Base-by-base conservation (phyloP, 2,113 vertebrate genomes). In the Nothobranchius kuhntae region DNA sequence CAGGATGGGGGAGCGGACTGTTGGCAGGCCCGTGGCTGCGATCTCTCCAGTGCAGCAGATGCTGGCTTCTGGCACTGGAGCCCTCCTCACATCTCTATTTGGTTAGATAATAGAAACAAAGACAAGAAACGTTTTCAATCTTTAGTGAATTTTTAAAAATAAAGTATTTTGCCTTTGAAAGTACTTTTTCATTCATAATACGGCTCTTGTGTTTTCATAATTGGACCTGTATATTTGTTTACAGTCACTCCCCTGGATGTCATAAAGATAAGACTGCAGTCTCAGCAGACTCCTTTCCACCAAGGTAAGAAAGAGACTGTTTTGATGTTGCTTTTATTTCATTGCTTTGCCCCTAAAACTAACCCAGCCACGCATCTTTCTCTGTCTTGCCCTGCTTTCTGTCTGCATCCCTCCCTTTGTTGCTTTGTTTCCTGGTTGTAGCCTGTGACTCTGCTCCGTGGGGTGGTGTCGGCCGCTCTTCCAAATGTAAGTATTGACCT, bases 11-110 rank as follows among this genome's bases (percentile, higher is more conserved):
- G 94, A 95, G 66, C 88, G 87, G 85, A 15, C 46, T 0, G 38
- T 61, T 3, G 65, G 71, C 3, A 46, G 68, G 50, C 58, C 89
- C 0, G 40, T 77, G 0, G 82, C 84, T 77, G 92, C 89, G 67
- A 97, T 99, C 64, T 95, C 96, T 13, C 96, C 94, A 0, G 72
- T 96, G 86, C 97, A 99, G 81, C 96, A 98, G 86, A 97, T 99
- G 93, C 78, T 98, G 94, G 96, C 97, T 14, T 98, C 97, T 0
- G 95, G 97, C 45, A 92, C 95, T 0, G 97, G 97, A 2, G 96
- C 96, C 42, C 92, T 96, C 65, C 92, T 99, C 87, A 96, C 96
- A 53, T 96, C 97, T 5, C 78, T 99, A 9, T 97, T 98, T 0
- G 96, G 96, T 99, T 91, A 96, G 95, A 61, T 57, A 26, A 63